Percentiles rank a stretch among this genome's conserved stretches.
These are phyloP conservation scores for Centropristis striata DNA, from an alignment of 2,113 vertebrate genomes.

Conservation along the genomic window DNA sequence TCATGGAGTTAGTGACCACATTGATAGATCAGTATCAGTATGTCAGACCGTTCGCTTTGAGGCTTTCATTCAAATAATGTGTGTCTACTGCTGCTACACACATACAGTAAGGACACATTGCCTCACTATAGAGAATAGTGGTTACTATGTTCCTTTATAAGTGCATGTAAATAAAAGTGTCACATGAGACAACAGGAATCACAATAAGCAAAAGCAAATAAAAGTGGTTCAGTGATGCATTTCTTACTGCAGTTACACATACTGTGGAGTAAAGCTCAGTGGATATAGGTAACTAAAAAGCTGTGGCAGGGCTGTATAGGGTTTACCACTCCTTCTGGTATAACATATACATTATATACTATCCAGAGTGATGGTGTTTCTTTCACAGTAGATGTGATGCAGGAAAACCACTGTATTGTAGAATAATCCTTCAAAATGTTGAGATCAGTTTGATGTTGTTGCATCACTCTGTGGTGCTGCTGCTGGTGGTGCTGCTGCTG, in stretches of 20 bases:
- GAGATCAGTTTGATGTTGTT: slow-evolving; percentile 25
- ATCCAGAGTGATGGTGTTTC: background rate
- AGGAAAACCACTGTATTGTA: background rate
- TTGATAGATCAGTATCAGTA: background rate
- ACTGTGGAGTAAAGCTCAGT: background rate
- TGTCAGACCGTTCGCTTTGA: background rate
- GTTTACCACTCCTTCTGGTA: background rate
- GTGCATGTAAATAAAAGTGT: slow-evolving; percentile 1
- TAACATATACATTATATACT: background rate
- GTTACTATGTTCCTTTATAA: background rate
- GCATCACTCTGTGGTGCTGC: slow-evolving; percentile 17
- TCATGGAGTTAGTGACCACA: background rate
- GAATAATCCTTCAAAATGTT: background rate
- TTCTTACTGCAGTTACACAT: background rate
- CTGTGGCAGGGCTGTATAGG: background rate
- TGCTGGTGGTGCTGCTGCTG: too few species aligned
- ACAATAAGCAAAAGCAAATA: background rate
- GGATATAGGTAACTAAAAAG: background rate
- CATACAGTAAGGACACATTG: background rate
- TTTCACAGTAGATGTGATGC: background rate
- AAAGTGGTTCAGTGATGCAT: background rate
- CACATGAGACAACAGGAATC: background rate
- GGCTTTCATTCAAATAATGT: background rate
- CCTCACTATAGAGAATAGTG: background rate
- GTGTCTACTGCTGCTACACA: background rate